These are phyloP conservation scores for Grus americana DNA, from an alignment of 2,113 vertebrate genomes.

Conservation along the genomic window DNA sequence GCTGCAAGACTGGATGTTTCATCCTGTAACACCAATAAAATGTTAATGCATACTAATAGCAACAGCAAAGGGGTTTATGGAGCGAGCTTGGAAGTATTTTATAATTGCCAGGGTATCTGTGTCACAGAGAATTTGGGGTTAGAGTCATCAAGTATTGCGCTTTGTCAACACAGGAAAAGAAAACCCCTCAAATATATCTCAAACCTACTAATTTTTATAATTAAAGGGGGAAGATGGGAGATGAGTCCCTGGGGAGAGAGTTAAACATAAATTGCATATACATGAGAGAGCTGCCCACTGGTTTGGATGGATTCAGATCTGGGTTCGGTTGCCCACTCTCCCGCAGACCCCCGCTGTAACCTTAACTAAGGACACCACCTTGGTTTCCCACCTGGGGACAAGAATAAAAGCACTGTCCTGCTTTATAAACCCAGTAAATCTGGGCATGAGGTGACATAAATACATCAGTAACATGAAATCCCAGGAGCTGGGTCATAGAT, in stretches of 20 bases:
- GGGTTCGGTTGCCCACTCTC: background rate
- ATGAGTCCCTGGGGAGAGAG: background rate
- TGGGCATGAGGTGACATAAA: background rate
- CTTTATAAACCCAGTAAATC: background rate
- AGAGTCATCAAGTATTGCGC: background rate
- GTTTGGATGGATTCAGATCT: background rate
- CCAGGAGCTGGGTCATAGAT: background rate
- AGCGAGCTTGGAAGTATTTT: conserved; percentile 38
- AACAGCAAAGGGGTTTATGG: conserved; percentile 61
- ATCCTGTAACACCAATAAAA: conserved; percentile 64
- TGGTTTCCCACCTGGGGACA: background rate
- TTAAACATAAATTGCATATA: background rate
- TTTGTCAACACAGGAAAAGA: conserved; percentile 7
- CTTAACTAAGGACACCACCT: background rate
- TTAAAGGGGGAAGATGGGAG: background rate
- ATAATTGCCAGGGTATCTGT: conserved; percentile 43
- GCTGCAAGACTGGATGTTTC: conserved; percentile 66
- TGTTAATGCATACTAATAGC: conserved; percentile 65
- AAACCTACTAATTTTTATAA: conserved; percentile 19
- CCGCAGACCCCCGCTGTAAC: fast-evolving
- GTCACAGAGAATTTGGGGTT: conserved; percentile 51
- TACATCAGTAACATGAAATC: background rate
- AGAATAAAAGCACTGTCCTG: background rate
- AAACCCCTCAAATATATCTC: background rate
- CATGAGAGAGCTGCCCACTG: background rate